These are phyloP conservation scores for Notarius quadriscutis DNA, from an alignment of 2,113 vertebrate species.

Conservation along the genomic window DNA sequence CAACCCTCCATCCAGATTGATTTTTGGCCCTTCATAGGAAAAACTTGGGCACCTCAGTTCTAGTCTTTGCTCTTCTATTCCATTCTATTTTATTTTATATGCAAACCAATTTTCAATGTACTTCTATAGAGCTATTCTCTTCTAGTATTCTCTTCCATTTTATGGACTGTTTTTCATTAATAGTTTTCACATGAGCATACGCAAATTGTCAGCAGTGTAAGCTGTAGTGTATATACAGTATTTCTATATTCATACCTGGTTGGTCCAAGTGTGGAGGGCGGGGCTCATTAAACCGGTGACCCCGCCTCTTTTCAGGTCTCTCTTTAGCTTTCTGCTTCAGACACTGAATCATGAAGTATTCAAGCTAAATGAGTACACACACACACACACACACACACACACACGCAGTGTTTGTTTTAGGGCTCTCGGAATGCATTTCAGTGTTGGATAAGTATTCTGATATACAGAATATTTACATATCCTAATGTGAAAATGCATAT, in stretches of 20 bases:
- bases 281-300: conserved; percentile 76
- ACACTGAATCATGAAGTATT: conserved; percentile 97
- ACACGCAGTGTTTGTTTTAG: conserved; percentile 20
- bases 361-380: conserved; percentile 77
- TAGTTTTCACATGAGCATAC: background rate
- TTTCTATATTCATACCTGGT: conserved; percentile 79
- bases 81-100: background rate
- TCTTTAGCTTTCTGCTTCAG: conserved; percentile 93
- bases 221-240: background rate
- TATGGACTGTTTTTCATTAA: background rate
- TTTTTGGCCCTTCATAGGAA: too few species aligned
- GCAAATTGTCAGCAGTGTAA: background rate
- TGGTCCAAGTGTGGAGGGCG: conserved; percentile 89
- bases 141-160: background rate
- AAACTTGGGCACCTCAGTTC: too few species aligned
- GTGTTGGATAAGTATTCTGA: background rate
- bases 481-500: background rate
- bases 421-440: background rate
- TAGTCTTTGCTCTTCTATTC: background rate
- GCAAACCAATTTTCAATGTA: background rate
- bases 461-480: background rate
- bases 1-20: too few species aligned
- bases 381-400: background rate
- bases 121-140: background rate
- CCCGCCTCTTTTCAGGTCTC: conserved; percentile 86